Evolutionary conservation across 2,888 invertebrate species (phyloP), one percentile per base, ranked within the genome.

Genomic region (Morinoia aosen): DNA sequence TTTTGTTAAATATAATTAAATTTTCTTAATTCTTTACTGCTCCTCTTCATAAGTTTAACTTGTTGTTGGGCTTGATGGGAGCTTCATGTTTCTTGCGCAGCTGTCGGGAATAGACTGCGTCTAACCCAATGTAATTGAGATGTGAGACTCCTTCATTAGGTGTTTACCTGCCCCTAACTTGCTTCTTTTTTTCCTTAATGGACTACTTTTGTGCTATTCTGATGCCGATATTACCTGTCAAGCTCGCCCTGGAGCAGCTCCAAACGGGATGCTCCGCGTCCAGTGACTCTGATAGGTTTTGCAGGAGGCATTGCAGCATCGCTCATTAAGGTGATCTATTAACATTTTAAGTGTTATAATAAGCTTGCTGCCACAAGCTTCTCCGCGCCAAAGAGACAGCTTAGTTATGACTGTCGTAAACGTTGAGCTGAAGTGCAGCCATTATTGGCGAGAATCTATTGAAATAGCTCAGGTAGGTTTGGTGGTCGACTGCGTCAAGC

Each of bases 381-480:
- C 93, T 57, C 93, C 93, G 93, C 93, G 48, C 93, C 93, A 93
- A 57, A 93, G 58, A 93, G 93, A 93, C 93, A 93, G 93, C 93
- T 93, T 93, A 93, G 93, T 93, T 93, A 93, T 93, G 93, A 93
- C 93, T 57, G 93, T 93, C 93, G 93, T 93, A 93, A 93, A 93
- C 93, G 93, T 93, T 93, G 93, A 57, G 93, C 57, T 93, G 93
- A 93, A 93, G 93, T 93, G 93, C 93, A 57, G 93, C 33, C 56
- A 57, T 93, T 57, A 93, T 93, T 93, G 93, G 93, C 57, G 93
- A 93, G 93, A 93, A 93, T 93, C 93, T 93, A 93, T 93, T 93
- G 93, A 93, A 93, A 93, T 93, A 57, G 93, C 57, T 57, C 56
- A 7, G 57, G 56, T 57, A 39, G n/a, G 93, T 57, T 33, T 57